Evolutionary conservation across 2,113 vertebrate genomes (phyloP).

Genomic region (Grallaria varia): DNA sequence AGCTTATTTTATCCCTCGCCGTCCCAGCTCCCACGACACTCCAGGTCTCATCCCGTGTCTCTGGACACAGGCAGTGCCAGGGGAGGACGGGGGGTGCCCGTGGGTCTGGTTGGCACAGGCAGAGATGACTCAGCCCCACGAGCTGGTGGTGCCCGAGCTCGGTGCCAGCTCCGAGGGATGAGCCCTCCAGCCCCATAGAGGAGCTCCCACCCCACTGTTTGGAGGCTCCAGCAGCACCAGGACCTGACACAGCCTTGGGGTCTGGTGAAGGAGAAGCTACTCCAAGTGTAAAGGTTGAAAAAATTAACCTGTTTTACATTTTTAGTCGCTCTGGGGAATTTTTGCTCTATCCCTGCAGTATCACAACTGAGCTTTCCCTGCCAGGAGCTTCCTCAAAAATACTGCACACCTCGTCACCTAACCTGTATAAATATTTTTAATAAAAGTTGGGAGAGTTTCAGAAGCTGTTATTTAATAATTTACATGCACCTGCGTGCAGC

Average conservation of each 20-base stretch:
- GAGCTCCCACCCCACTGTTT: not conserved
- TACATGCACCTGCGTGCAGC: conserved; percentile 28
- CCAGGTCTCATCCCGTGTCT: not conserved
- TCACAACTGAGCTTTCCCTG: not conserved
- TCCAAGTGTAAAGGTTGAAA: not conserved
- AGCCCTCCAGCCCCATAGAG: not conserved
- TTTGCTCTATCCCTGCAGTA: not conserved
- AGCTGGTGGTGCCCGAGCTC: not conserved
- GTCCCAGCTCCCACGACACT: not conserved
- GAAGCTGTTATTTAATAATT: conserved; percentile 41
- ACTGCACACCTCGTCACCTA: not conserved
- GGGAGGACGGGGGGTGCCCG: not conserved
- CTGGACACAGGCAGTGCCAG: not conserved
- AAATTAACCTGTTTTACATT: not conserved
- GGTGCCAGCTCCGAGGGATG: not conserved
- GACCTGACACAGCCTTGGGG: not conserved
- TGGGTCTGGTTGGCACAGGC: rapidly evolving
- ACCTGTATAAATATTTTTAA: conserved; percentile 29
- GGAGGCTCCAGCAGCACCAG: not conserved
- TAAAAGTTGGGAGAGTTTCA: conserved; percentile 27
- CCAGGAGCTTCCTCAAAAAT: conserved; percentile 28
- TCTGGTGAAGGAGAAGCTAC: not conserved
- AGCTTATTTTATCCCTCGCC: not conserved
- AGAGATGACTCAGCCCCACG: not conserved
- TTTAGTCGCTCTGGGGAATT: not conserved